These are phyloP conservation scores for Zeugodacus cucurbitae DNA, from an alignment of 1,140 invertebrate genomes.

Conservation along the genomic window DNA sequence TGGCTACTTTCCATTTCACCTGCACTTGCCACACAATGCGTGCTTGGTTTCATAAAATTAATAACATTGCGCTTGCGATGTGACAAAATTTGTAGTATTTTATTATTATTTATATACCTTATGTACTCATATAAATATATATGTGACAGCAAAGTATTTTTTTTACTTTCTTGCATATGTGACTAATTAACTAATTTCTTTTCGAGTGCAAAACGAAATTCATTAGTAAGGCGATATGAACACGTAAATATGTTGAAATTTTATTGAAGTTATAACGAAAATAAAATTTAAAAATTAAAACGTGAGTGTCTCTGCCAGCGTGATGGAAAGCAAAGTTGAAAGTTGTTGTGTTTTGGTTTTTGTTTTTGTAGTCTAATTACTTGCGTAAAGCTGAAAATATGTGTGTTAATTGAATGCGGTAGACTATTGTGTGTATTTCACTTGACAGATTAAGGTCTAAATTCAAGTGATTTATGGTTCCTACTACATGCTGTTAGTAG, in stretches of 20 bases:
- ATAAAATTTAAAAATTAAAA: neutral
- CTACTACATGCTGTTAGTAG: no score
- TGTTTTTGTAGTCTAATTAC: neutral
- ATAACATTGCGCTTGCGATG: neutral
- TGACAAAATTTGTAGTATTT: neutral
- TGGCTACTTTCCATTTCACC: slow-evolving; percentile 1
- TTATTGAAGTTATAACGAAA: no score
- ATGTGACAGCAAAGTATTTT: no score
- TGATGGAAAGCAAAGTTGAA: neutral
- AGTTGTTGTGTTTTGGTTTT: neutral
- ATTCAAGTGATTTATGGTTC: no score
- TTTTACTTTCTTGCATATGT: neutral
- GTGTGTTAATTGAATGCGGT: no score
- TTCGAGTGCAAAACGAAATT: neutral
- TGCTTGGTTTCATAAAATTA: neutral
- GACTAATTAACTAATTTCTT: slow-evolving; percentile 23
- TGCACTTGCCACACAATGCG: slow-evolving; percentile 15
- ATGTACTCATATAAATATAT: neutral
- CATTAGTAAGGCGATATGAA: neutral
- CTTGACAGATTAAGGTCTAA: no score
- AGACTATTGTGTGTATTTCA: no score
- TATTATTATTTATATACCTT: neutral
- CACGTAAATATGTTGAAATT: neutral
- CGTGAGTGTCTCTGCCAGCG: neutral
- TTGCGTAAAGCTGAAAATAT: no score